Evolutionary conservation across 1,140 invertebrate genomes (phyloP).

Genomic region (Apocrypta bakeri): DNA sequence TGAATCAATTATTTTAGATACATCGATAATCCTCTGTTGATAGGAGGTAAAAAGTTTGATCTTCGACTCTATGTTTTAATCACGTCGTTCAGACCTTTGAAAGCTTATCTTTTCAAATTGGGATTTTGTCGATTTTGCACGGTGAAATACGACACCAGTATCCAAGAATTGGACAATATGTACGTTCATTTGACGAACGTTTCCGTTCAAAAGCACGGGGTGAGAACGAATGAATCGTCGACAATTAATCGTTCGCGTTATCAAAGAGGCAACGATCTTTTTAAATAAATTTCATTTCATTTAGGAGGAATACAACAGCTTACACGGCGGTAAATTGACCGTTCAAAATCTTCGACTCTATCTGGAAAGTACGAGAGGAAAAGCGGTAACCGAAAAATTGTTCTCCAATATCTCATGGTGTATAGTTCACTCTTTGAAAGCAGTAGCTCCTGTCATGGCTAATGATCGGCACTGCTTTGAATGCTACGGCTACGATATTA

Average conservation of each 20-base stretch:
- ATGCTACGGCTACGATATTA: conserved; percentile 90
- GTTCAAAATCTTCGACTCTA: conserved; percentile 93
- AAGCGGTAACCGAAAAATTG: conserved; percentile 87
- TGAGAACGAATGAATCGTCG: conserved; percentile 73
- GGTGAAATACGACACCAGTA: conserved; percentile 83
- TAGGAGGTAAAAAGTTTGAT: conserved; percentile 94
- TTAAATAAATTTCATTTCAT: neutral
- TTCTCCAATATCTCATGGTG: conserved; percentile 92
- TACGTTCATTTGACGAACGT: conserved; percentile 92
- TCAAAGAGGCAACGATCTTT: too few species aligned
- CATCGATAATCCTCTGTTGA: conserved; percentile 88
- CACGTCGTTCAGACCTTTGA: conserved; percentile 89
- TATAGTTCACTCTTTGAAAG: conserved; percentile 89
- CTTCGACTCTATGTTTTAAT: conserved; percentile 89
- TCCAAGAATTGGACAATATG: conserved; percentile 87
- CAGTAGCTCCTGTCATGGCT: conserved; percentile 84
- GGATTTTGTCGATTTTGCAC: conserved; percentile 92
- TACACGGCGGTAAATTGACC: conserved; percentile 96
- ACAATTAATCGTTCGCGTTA: too few species aligned
- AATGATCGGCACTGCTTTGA: conserved; percentile 89
- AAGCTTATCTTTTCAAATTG: conserved; percentile 83
- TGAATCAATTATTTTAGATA: conserved; percentile 75
- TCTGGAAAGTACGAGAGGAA: conserved; percentile 92
- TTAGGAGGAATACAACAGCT: conserved; percentile 94
- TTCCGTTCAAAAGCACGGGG: conserved; percentile 90